Conservation (phyloP, 2,797 vertebrate species). For the Hephaestus fuliginosus region DNA sequence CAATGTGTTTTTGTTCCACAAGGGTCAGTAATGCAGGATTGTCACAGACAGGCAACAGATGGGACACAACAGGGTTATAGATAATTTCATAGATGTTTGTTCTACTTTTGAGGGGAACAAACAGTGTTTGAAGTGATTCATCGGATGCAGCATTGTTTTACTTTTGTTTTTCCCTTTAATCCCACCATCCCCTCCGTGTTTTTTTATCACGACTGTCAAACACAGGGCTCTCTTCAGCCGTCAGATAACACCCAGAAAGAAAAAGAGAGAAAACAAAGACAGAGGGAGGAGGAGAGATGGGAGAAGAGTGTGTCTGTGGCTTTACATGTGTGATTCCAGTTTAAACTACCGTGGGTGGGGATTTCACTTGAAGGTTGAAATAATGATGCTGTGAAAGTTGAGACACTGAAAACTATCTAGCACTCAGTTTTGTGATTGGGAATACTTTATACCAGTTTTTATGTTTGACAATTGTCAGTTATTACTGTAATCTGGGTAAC, state of each 20-base stretch:
- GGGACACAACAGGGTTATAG: slow-evolving; percentile 45
- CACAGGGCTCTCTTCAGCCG: slow-evolving; percentile 56
- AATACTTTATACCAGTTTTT: slow-evolving; percentile 24
- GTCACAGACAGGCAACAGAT: slow-evolving; percentile 46
- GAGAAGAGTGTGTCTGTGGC: neutral
- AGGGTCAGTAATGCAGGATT: neutral
- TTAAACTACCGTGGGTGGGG: slow-evolving; percentile 39
- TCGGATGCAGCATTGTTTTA: slow-evolving; percentile 46
- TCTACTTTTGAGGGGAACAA: slow-evolving; percentile 60
- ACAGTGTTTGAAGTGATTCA: slow-evolving; percentile 60
- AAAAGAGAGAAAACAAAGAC: slow-evolving; percentile 47
- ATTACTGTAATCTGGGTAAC: slow-evolving; percentile 20
- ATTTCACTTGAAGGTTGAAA: slow-evolving; percentile 43
- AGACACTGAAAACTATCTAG: slow-evolving; percentile 18
- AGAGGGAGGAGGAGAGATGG: slow-evolving; percentile 7
- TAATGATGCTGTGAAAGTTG: slow-evolving; percentile 21
- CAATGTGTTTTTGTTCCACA: neutral
- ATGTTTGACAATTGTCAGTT: slow-evolving; percentile 27
- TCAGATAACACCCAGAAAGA: slow-evolving; percentile 55
- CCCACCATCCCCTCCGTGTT: slow-evolving; percentile 53
- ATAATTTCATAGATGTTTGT: slow-evolving; percentile 44
- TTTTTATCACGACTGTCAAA: slow-evolving; percentile 68
- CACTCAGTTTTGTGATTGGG: slow-evolving; percentile 13
- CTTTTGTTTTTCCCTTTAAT: slow-evolving; percentile 67
- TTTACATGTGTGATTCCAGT: slow-evolving; percentile 33